Base-by-base conservation (phyloP, 2,888 invertebrate species). In the Drosophila bunnanda region DNA sequence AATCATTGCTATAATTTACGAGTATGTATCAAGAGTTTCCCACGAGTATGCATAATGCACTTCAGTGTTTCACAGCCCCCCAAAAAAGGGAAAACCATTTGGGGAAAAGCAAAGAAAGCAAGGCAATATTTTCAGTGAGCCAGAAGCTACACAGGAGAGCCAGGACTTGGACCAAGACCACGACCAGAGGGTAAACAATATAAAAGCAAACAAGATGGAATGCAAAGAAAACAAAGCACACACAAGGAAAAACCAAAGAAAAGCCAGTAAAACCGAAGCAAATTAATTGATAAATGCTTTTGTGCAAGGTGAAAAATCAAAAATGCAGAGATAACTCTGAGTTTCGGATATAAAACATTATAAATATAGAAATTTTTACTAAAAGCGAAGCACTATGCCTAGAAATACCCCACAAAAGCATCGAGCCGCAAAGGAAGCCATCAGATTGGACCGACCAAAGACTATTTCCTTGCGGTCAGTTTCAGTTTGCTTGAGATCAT, bases 401-500 rank as follows among this genome's bases (percentile, higher is more conserved):
- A 25, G 25, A 52, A 52, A 34, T 34, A 22, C 22, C 20, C 32
- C 32, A 32, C 20, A 32, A 50, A 52, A 52, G 46, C 46, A 46
- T 28, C 30, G 46, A 46, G 46, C 46, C 46, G 46, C 46, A 46
- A 46, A 46, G 28, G 28, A 52, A 52, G 50, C 50, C 50, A 75
- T 59, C 46, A 28, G 30, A 32, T 65, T 36, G 34, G 17, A 25
- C 12, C 61, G 12, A 15, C 20, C 61, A 36, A 44, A 61, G 61
- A 44, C 32, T 36, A 36, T 46, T 56, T 57, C 59, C 25, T 60
- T 61, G 56, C 46, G 75, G 71, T 53, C 66, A 61, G 15, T 44
- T 44, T 53, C 66, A 61, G 15, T 44, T 44, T 71, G 41, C 12
- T 34, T 53, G 59, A 62, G 53, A 60, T 36, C 78, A 88, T 83